Conservation (phyloP, 2,797 vertebrate genomes). For the Platalea minor region DNA sequence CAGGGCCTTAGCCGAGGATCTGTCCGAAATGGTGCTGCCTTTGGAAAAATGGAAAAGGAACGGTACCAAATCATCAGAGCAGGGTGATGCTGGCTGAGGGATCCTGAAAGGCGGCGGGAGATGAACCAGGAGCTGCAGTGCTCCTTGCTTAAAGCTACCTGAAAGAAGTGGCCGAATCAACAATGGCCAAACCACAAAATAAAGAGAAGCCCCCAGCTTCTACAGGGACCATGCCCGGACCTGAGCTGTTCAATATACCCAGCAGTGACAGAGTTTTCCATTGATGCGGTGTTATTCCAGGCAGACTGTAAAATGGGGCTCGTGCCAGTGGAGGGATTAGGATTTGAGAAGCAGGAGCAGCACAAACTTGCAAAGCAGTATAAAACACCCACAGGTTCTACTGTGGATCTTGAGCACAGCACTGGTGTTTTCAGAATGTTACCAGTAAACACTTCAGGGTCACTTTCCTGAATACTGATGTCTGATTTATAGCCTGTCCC, state of each 20-base stretch:
- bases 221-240: not conserved
- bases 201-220: not conserved
- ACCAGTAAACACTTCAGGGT: not conserved
- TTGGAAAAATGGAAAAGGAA: not conserved
- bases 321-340: not conserved
- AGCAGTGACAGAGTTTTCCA: not conserved
- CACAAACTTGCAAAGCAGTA: not conserved
- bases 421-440: not conserved
- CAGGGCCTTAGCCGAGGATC: not conserved
- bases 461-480: not conserved
- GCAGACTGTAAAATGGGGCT: not conserved
- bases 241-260: not conserved
- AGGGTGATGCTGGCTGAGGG: not conserved
- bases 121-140: fast-evolving
- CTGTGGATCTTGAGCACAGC: not conserved
- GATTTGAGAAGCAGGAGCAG: not conserved
- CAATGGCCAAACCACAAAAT: not conserved
- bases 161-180: not conserved
- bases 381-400: not conserved
- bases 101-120: not conserved
- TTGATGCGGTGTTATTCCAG: not conserved
- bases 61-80: too few species aligned
- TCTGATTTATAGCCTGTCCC: not conserved
- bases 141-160: fast-evolving
- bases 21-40: not conserved